A percentile compares a stretch with the other conserved stretches of the same genome.
Evolutionary conservation across 2,113 vertebrate species (phyloP).

Genomic region (Thunnus thynnus): DNA sequence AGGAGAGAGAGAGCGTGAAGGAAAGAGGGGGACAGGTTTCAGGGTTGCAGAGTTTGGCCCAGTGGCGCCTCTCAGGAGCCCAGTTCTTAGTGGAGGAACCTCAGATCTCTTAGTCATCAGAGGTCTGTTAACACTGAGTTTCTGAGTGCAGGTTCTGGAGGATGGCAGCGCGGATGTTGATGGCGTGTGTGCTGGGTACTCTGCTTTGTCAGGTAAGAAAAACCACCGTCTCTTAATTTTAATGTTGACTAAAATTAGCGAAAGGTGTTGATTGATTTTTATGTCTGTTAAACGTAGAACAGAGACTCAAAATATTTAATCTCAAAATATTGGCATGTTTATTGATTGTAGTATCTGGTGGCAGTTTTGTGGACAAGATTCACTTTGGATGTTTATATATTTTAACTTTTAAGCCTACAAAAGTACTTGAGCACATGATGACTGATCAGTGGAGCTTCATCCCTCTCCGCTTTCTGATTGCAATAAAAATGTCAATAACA

Average conservation of each 20-base stretch:
- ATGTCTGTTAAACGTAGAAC: not conserved
- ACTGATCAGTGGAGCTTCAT: not conserved
- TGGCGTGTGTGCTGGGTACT: conserved; percentile 61
- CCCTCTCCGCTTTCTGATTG: not conserved
- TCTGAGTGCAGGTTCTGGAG: conserved; percentile 53
- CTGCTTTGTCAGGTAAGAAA: conserved; percentile 80
- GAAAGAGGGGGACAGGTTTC: conserved; percentile 40
- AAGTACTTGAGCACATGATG: not conserved
- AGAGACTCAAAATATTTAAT: not conserved
- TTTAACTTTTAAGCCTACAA: not conserved
- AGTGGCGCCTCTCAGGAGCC: conserved; percentile 42
- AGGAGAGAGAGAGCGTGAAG: conserved; percentile 23
- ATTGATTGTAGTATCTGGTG: not conserved
- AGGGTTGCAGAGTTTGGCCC: conserved; percentile 51
- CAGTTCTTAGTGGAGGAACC: conserved; percentile 20
- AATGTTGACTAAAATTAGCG: conserved; percentile 10
- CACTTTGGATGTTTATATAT: not conserved
- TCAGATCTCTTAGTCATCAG: conserved; percentile 29
- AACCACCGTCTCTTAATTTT: not conserved
- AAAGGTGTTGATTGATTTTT: conserved; percentile 1
- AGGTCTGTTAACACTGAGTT: conserved; percentile 36
- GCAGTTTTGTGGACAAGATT: not conserved
- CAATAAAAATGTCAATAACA: not conserved
- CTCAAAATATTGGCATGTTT: not conserved
- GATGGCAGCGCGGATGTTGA: conserved; percentile 74